Base-by-base conservation (phyloP, 2,797 vertebrate genomes). In the Lagodon rhomboides region DNA sequence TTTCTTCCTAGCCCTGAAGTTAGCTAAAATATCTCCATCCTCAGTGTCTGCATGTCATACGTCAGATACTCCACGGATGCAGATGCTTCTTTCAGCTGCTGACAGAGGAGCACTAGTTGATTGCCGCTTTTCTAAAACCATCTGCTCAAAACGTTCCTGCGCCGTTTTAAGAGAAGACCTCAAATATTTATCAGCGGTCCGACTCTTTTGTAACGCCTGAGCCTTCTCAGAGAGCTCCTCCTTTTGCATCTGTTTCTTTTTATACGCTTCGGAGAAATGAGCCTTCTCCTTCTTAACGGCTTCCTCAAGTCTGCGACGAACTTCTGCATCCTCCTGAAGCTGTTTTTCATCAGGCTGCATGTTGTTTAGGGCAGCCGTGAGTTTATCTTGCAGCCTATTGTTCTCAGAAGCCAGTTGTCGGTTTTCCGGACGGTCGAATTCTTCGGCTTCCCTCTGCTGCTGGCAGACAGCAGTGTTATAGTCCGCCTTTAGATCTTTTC, bases 201-300 rank as follows among this genome's bases (percentile, higher is more conserved):
- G 23, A 2, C 53, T 58, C 43, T 46, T 58, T 55, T 63, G 58
- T 22, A 64, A 64, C 51, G 51, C 44, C 8, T 49, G 22, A 41
- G 30, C 44, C 41, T 17, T 63, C 20, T 63, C 44, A 34, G 15
- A n/a, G 13, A 61, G 20, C 63, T 58, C 17, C 27, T 30, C 22
- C 46, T 44, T 20, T 12, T 44, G 53, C 46, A 2, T 30, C 27
- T 63, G 20, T 16, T 38, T 6, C 22, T 20, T 74, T 15, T 18
- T 3, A n/a, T 20, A 15, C 0, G 12, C 55, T 38, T 4, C 27
- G 0, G 4, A 12, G 6, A 34, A 34, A 2, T 0, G 3, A 38
- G 7, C 25, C 12, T 38, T 73, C 55, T 66, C 60, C 13, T 18
- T 44, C 4, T 30, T 10, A 16, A 66, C 3, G 5, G 17, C 44